phyloP scores from a whole-genome alignment of 2,797 vertebrate genomes.

The Pseudochirops cupreus region DNA sequence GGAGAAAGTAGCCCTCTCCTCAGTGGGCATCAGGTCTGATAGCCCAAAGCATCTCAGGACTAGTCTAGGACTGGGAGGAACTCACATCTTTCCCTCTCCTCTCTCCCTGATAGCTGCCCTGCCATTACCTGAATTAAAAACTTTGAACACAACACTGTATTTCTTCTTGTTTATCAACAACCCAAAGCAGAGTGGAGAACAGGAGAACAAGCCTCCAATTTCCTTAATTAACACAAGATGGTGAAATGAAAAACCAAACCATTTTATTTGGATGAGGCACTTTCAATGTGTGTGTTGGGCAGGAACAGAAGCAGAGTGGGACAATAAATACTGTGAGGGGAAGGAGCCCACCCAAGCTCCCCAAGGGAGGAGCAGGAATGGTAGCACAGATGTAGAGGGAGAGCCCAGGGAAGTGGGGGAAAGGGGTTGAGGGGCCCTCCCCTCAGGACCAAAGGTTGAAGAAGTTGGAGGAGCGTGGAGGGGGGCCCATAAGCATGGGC shows the following conservation, averaged over 20 bases:
- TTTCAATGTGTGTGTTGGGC: constrained; percentile 64
- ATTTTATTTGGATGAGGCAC: constrained; percentile 82
- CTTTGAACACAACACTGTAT: constrained; percentile 48
- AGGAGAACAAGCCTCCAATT: constrained; percentile 43
- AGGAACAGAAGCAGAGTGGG: constrained; percentile 48
- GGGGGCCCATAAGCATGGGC: constrained; percentile 92
- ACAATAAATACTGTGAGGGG: constrained; percentile 81
- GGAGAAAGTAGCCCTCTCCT: constrained; percentile 92
- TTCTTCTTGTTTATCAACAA: constrained; percentile 44
- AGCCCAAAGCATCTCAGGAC: neutral
- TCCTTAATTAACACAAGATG: constrained; percentile 51
- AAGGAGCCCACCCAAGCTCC: constrained; percentile 37
- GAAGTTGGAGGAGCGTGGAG: constrained; percentile 88
- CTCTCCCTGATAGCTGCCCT: constrained; percentile 31
- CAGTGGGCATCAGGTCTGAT: constrained; percentile 88
- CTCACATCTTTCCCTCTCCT: constrained; percentile 13
- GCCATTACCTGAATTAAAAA: constrained; percentile 71
- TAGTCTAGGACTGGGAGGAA: constrained; percentile 12
- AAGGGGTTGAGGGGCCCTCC: neutral
- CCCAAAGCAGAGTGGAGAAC: constrained; percentile 31
- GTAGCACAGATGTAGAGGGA: constrained; percentile 57
- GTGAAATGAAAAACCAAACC: constrained; percentile 29
- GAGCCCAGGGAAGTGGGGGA: constrained; percentile 13
- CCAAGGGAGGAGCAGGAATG: constrained; percentile 31
- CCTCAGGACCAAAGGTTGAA: constrained; percentile 88